Base-by-base conservation (phyloP, 2,888 invertebrate species). In the Sinopyrophorus schimmeli region DNA sequence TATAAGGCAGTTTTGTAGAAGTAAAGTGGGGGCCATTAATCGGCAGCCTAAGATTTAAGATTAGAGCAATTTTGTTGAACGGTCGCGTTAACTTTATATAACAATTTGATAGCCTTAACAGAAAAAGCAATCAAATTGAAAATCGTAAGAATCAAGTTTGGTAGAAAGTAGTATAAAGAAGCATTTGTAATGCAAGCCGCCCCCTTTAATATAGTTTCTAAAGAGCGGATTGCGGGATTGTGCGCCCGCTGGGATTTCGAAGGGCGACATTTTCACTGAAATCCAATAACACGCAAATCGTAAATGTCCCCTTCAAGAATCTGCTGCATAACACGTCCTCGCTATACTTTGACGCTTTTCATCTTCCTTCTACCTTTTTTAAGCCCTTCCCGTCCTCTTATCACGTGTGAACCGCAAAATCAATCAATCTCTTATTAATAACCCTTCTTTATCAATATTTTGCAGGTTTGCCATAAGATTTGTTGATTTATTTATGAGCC, bases 211-310 rank as follows among this genome's bases (percentile, higher is more conserved):
- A 55, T 58, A 56, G 54, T 56, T 58, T 54, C 58, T 52, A 54
- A 55, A 54, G 53, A 51, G 53, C 48, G 51, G 48, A 47, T 54
- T 53, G 55, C 47, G 58, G 55, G 55, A 52, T 58, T 54, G 47
- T 53, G 51, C 46, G 47, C 54, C 53, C 50, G 35, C 30, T 46
- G 46, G 54, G 47, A 53, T 44, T 47, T 39, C 37, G 50, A 48
- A 53, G 46, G 55, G 55, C 50, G 58, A 56, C 58, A 56, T 54
- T 56, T 55, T 54, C 58, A 58, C 56, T 48, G 57, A 58, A 60
- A 60, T 60, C 58, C 60, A 60, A 58, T 60, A 58, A 58, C 57
- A 60, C 57, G 58, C 56, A 57, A 58, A 58, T 58, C 55, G 58
- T 60, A 58, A 58, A 57, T 54, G 58, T 53, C 58, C 55, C 57